These are phyloP conservation scores for Cybosia mesomella DNA, from an alignment of 2,888 invertebrate species.

Conservation along the genomic window DNA sequence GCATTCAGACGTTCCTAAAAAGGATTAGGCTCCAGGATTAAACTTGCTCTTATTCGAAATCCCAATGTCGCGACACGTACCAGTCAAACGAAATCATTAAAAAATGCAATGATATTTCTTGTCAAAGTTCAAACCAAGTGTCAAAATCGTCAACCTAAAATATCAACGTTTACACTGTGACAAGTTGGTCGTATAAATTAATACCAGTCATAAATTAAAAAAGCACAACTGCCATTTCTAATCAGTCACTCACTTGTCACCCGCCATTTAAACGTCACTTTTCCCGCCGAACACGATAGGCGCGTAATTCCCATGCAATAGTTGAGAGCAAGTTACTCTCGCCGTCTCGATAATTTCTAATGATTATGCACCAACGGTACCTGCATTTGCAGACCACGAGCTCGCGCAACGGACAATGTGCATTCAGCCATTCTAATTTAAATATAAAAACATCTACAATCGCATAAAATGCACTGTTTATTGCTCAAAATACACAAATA, in stretches of 20 bases:
- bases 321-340: slow-evolving; percentile 64
- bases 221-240: slow-evolving; percentile 41
- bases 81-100: slow-evolving; percentile 44
- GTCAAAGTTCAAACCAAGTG: slow-evolving; percentile 28
- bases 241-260: slow-evolving; percentile 56
- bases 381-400: slow-evolving; percentile 84
- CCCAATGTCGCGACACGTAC: slow-evolving; percentile 76
- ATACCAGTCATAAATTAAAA: slow-evolving; percentile 42
- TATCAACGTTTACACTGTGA: slow-evolving; percentile 1
- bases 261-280: slow-evolving; percentile 71
- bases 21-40: slow-evolving; percentile 72
- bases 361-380: slow-evolving; percentile 83
- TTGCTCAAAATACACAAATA: slow-evolving; percentile 87
- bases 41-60: slow-evolving; percentile 68
- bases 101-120: slow-evolving; percentile 35
- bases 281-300: slow-evolving; percentile 74
- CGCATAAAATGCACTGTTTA: slow-evolving; percentile 87
- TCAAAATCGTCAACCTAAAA: slow-evolving; percentile 21
- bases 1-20: slow-evolving; percentile 57
- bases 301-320: slow-evolving; percentile 76
- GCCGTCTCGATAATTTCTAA: slow-evolving; percentile 80
- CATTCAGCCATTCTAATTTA: slow-evolving; percentile 82
- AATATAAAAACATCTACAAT: slow-evolving; percentile 80
- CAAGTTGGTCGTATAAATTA: slow-evolving; percentile 25
- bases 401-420: slow-evolving; percentile 85